These are phyloP conservation scores for Xestia xanthographa DNA, from an alignment of 2,888 invertebrate genomes.

Conservation along the genomic window DNA sequence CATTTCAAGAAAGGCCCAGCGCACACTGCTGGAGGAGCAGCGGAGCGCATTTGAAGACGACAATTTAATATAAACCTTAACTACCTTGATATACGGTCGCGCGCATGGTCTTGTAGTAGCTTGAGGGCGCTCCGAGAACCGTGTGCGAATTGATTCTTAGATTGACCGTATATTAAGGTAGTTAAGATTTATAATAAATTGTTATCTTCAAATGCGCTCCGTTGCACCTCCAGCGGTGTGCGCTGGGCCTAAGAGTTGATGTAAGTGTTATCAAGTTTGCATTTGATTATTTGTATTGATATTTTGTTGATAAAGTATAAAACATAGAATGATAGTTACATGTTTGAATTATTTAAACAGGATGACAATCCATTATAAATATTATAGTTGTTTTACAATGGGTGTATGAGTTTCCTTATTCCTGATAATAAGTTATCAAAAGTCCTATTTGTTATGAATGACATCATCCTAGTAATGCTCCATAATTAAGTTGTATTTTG, in stretches of 20 bases:
- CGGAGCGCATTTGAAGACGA: too few relatives aligned
- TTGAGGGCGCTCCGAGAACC: too few relatives aligned
- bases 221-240: too few relatives aligned
- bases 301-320: background rate
- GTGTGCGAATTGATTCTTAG: too few relatives aligned
- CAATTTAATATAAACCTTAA: too few relatives aligned
- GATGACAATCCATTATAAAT: background rate
- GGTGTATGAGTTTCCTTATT: constrained; percentile 40
- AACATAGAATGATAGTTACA: background rate
- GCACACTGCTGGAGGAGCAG: too few relatives aligned
- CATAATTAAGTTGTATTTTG: background rate
- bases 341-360: constrained; percentile 8
- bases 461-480: constrained; percentile 6
- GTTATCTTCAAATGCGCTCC: too few relatives aligned
- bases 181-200: too few relatives aligned
- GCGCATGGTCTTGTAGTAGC: too few relatives aligned
- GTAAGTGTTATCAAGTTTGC: background rate
- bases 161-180: too few relatives aligned
- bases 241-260: background rate
- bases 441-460: constrained; percentile 13
- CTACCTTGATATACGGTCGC: too few relatives aligned
- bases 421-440: constrained; percentile 15
- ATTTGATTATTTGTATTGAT: constrained; percentile 12
- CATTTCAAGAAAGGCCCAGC: too few relatives aligned
- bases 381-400: constrained; percentile 2